Percentiles rank a stretch among this genome's conserved stretches.
Evolutionary conservation across 1,140 invertebrate genomes (phyloP).

Genomic region (Agraylea sexmaculata): DNA sequence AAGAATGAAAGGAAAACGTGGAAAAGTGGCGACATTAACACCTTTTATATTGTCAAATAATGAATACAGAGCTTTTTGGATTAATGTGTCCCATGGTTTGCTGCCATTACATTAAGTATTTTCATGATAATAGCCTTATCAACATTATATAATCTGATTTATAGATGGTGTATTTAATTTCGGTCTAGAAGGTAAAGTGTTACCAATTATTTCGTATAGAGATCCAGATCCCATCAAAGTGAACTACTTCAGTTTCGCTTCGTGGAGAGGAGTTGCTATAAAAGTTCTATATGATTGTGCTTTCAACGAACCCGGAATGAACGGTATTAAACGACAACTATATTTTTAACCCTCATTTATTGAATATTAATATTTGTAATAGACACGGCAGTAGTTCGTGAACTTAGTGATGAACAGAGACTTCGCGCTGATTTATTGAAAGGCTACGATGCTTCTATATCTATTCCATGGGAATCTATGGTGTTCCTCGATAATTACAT

Average conservation of each 20-base stretch:
- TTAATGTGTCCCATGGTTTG: conserved; percentile 39
- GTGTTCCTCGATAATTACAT: conserved; percentile 4
- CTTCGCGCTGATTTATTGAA: conserved; percentile 23
- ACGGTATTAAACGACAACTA: conserved; percentile 12
- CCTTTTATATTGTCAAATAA: conserved; percentile 37
- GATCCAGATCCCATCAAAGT: conserved; percentile 41
- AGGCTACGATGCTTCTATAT: conserved; percentile 25
- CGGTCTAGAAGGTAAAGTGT: conserved; percentile 39
- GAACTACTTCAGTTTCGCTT: conserved; percentile 45
- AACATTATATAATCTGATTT: conserved; percentile 19
- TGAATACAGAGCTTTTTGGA: conserved; percentile 44
- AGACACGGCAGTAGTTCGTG: background rate
- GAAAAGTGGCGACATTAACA: conserved; percentile 35
- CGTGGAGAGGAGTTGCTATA: conserved; percentile 45
- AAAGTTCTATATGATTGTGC: conserved; percentile 48
- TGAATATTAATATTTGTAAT: conserved; percentile 1
- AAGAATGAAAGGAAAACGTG: conserved; percentile 36
- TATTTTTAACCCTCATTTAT: conserved; percentile 1
- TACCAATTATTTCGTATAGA: conserved; percentile 40
- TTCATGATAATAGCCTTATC: background rate
- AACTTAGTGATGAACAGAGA: conserved; percentile 12
- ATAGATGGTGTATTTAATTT: conserved; percentile 42
- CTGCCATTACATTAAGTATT: no score
- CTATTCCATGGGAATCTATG: conserved; percentile 11
- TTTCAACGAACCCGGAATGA: conserved; percentile 19